Base-by-base conservation (phyloP, 2,888 invertebrate genomes). In the Heteromurus nitidus region DNA sequence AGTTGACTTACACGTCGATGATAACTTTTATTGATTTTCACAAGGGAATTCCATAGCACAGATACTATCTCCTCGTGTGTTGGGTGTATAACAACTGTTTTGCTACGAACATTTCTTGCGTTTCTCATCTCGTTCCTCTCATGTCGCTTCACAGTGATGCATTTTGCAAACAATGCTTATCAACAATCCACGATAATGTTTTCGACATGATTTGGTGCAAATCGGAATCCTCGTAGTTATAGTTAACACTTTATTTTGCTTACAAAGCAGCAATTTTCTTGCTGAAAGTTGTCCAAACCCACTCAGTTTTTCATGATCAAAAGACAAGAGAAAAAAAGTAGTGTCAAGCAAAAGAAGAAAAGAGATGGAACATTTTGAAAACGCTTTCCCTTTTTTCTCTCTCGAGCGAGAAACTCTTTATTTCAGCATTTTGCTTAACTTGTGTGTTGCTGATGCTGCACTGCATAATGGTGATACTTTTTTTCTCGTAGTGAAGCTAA, bases 401-500 rank as follows among this genome's bases (percentile, higher is more conserved):
- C 26, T 26, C 36, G 7, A 36, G 36, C 5, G 36, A 13, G n/a
- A 44, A 44, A 67, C 65, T 24, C 47, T 67, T 44, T 67, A 47
- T 67, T 67, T 67, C 18, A 47, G 26, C 67, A 67, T 67, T 47
- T 47, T 26, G 24, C 67, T 16, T 69, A 24, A 53, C 26, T 53
- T 73, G 62, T 50, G 30, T 30, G 60, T n/a, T 73, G 73, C 73
- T 73, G 73, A 73, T 62, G 47, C 50, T 28, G 73, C 73, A 73
- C 30, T 73, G 30, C 47, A 42, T 7, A 28, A 24, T 24, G 44
- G 28, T 68, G 53, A 69, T 67, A 58, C 72, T 64, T 47, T 67
- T 50, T 82, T 80, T 75, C 65, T 60, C 36, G 65, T 82, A 80
- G 80, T 82, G 82, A 80, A 73, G 77, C 82, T 82, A 82, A 82